Evolutionary conservation across 2,888 invertebrate genomes (phyloP), one percentile per base, ranked within the genome.

Genomic region (Xestoiulus laeticollis): DNA sequence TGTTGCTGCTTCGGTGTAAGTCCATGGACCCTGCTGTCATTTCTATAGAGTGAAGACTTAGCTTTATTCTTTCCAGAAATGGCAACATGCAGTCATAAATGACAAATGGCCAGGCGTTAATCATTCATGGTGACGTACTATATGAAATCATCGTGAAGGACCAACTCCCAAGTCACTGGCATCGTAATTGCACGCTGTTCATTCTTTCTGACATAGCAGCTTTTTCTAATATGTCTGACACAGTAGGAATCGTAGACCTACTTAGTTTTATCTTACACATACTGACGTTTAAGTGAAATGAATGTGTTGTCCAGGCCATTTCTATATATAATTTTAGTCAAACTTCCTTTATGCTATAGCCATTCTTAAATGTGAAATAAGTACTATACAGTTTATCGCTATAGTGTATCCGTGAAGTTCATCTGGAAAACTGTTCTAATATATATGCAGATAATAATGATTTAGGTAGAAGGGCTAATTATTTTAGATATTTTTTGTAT

Each of bases 121-220:
- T 68, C 68, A 68, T 68, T 26, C 26, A 68, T 26, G 26, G n/a
- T 68, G 68, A 68, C 68, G 68, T 22, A 26, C 26, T 68, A 68
- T 68, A 68, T 68, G 68, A 68, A 68, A 68, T 26, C 68, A 68
- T 68, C 68, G 26, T 26, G 68, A 68, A 68, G 68, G 68, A 68
- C 68, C 68, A 68, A 68, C 68, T 68, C 68, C 68, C 68, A 68
- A 68, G 68, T 6, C 68, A 8, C 68, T 68, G 68, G 68, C 68
- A 68, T 68, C 68, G 10, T 68, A 68, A 68, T 68, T 68, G 16
- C 68, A 26, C 68, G n/a, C 6, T 6, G 68, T 19, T 68, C 68
- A 22, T 68, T 68, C 68, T 26, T 22, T 26, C 26, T 68, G 68
- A 26, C 68, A 68, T 68, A 26, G 68, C 68, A 68, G 68, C 68